Conservation (phyloP, 2,888 invertebrate species). For the Athalia circularis region DNA sequence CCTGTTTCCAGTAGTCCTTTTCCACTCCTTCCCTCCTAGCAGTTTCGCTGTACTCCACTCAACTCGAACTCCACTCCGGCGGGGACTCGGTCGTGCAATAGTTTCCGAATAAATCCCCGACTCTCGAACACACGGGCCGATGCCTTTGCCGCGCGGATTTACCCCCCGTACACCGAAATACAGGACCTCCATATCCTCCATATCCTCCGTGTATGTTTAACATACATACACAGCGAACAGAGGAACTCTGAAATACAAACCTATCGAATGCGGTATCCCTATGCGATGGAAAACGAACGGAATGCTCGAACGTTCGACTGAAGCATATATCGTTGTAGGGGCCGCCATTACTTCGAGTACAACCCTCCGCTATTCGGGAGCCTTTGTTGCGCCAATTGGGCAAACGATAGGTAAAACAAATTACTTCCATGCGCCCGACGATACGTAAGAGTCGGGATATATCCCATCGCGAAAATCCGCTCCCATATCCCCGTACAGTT, state of each 20-base stretch:
- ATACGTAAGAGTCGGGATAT: slow-evolving; percentile 36
- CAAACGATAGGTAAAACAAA: slow-evolving; percentile 38
- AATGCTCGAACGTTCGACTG: slow-evolving; percentile 49
- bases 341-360: slow-evolving; percentile 70
- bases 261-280: slow-evolving; percentile 12
- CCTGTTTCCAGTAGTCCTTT: neutral
- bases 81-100: slow-evolving; percentile 61
- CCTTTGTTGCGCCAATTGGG: slow-evolving; percentile 45
- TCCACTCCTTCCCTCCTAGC: slow-evolving; percentile 48
- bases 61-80: slow-evolving; percentile 48
- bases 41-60: slow-evolving; percentile 20
- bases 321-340: slow-evolving; percentile 46
- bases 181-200: too few relatives aligned
- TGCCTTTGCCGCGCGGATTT: slow-evolving; percentile 69
- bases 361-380: slow-evolving; percentile 55
- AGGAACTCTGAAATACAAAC: neutral
- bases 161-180: slow-evolving; percentile 29
- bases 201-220: too few relatives aligned
- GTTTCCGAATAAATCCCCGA: slow-evolving; percentile 73
- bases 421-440: slow-evolving; percentile 20
- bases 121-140: slow-evolving; percentile 69
- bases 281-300: slow-evolving; percentile 42
- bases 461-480: neutral
- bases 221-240: too few relatives aligned
- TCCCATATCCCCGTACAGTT: neutral